Percentiles rank a stretch among this genome's conserved stretches.
Conservation (phyloP, 2,888 invertebrate genomes). For the Cheilosia vernalis region DNA sequence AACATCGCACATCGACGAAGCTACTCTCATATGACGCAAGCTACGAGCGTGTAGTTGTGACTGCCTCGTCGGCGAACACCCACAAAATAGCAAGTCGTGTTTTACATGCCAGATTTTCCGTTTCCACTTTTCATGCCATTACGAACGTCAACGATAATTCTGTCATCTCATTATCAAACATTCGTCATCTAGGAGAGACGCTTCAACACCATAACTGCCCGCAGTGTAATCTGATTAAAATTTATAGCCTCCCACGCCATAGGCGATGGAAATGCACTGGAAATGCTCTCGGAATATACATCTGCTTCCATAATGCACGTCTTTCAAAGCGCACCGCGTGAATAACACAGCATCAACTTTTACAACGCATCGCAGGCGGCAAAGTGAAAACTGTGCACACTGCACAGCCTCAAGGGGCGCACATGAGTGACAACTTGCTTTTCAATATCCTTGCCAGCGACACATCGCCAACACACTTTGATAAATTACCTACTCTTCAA, state of each 20-base stretch:
- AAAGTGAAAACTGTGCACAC: slow-evolving; percentile 60
- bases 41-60: neutral
- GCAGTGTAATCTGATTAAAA: slow-evolving; percentile 72
- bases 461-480: slow-evolving; percentile 71
- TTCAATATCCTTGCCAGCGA: slow-evolving; percentile 69
- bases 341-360: slow-evolving; percentile 61
- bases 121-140: slow-evolving; percentile 70
- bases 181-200: slow-evolving; percentile 65
- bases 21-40: neutral
- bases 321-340: slow-evolving; percentile 60
- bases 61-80: neutral
- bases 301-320: slow-evolving; percentile 53
- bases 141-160: slow-evolving; percentile 69
- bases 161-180: slow-evolving; percentile 72
- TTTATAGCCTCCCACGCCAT: slow-evolving; percentile 54
- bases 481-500: slow-evolving; percentile 72
- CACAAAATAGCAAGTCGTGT: slow-evolving; percentile 22
- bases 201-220: slow-evolving; percentile 70
- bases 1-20: neutral
- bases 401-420: slow-evolving; percentile 57
- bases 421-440: slow-evolving; percentile 70
- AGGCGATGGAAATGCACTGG: slow-evolving; percentile 9
- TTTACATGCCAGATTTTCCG: slow-evolving; percentile 60
- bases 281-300: slow-evolving; percentile 37
- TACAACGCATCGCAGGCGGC: slow-evolving; percentile 18